Base-by-base conservation (phyloP, 1,140 invertebrate genomes). In the Amphibalanus amphitrite region DNA sequence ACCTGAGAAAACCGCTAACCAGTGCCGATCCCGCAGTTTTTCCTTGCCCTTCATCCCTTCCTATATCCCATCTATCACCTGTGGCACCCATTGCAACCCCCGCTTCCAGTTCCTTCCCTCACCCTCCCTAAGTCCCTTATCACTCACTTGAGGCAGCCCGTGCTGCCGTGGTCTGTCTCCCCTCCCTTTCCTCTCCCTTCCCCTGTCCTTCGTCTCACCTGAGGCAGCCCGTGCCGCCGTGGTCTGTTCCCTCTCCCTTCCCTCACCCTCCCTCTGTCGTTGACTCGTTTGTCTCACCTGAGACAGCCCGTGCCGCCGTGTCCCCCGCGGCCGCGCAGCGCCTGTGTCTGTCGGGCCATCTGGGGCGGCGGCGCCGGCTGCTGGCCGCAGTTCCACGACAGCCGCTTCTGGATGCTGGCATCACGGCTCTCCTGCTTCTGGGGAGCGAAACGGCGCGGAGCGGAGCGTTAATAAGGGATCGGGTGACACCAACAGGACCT, bases 381-480 rank as follows among this genome's bases (percentile, higher is more conserved):
- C 74, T 80, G 79, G 72, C 83, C 84, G 74, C 82, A 85, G 78
- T 88, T 87, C 86, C 85, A 87, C 23, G 86, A 87, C 25, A 87
- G 78, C 30, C 86, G 79, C 79, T 88, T 88, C 76, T 87, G 84
- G 72, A 88, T 87, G 71, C 80, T 83, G 29, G 81, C 79, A 78
- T 87, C 86, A 77, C 78, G 79, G 67, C 75, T 79, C 77, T 82
- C 82, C 76, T 82, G 82, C 77, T 83, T 83, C 83, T 84, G 76
- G 10, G 17, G 23, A 38, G 4, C 4, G 33, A 23, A 59, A 38
- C 33, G 15, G 33, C 33, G 33, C 33, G 33, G 15, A 4, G 33
- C 33, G 59, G 23, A 38, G 29, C 28, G 67, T 67, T 47, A 59
- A n/a, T n/a, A n/a, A n/a, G n/a, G n/a, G n/a, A n/a, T n/a, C n/a